Evolutionary conservation across 2,888 invertebrate species (phyloP).

Genomic region (Agelastica alni): DNA sequence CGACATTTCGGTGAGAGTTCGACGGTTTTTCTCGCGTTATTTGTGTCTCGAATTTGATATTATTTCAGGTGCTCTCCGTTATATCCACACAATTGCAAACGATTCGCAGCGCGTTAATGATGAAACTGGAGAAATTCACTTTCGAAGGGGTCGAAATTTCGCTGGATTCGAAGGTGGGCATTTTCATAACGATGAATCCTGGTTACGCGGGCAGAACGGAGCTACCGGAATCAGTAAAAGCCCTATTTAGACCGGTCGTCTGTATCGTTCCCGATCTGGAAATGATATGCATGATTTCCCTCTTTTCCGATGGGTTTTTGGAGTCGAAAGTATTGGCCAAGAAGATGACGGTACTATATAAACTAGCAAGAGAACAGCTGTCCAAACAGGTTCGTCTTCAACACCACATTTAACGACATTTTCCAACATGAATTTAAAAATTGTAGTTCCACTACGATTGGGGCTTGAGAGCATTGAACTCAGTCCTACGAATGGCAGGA

Average conservation of each 20-base stretch:
- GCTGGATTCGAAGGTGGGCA: constrained; percentile 83
- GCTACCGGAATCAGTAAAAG: constrained; percentile 90
- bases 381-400: constrained; percentile 86
- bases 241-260: constrained; percentile 87
- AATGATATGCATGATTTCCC: constrained; percentile 88
- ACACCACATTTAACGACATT: not conserved
- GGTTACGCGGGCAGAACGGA: constrained; percentile 92
- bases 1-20: constrained; percentile 70
- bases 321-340: constrained; percentile 89
- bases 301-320: constrained; percentile 91
- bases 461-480: constrained; percentile 88
- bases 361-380: constrained; percentile 82
- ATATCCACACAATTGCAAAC: constrained; percentile 91
- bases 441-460: constrained; percentile 83
- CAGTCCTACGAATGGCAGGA: constrained; percentile 90
- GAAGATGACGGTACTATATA: constrained; percentile 92
- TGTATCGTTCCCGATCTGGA: constrained; percentile 91
- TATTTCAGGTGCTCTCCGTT: constrained; percentile 70
- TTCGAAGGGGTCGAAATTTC: constrained; percentile 70
- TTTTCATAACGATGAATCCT: constrained; percentile 96
- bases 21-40: too few relatives aligned
- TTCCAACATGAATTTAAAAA: not conserved
- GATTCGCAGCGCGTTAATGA: constrained; percentile 80
- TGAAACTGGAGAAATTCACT: constrained; percentile 74
- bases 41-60: too few relatives aligned